These are phyloP conservation scores for Streptopelia turtur DNA, from an alignment of 2,797 vertebrate species.

Conservation along the genomic window DNA sequence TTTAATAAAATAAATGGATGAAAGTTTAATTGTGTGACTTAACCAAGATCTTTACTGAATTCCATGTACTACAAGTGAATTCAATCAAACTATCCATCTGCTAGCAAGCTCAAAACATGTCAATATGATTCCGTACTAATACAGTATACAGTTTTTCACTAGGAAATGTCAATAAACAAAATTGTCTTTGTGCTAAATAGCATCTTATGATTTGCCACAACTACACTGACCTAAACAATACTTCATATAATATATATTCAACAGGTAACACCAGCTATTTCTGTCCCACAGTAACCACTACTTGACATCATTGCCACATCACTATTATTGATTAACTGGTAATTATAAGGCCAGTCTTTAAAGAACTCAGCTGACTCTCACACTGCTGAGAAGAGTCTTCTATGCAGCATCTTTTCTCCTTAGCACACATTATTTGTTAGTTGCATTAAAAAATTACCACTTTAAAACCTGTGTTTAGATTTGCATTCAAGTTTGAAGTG, in stretches of 20 bases:
- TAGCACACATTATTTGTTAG: neutral
- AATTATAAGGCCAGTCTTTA: neutral
- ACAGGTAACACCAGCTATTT: neutral
- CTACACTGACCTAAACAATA: neutral
- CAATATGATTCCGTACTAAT: rapidly evolving
- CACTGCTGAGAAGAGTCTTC: neutral
- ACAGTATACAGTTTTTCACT: neutral
- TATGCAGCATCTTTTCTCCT: neutral
- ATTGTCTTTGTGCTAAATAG: neutral
- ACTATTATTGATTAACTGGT: rapidly evolving
- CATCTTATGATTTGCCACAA: rapidly evolving
- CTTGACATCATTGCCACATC: neutral
- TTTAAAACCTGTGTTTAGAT: neutral
- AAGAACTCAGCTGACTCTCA: neutral
- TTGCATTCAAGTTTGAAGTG: neutral
- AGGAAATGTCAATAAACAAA: neutral
- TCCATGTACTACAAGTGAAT: neutral
- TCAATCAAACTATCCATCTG: neutral
- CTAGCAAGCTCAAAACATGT: neutral
- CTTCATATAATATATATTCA: rapidly evolving
- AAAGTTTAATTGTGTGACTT: neutral
- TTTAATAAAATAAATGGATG: neutral
- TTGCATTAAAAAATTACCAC: neutral
- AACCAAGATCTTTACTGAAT: neutral
- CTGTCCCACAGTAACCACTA: neutral